Evolutionary conservation across 2,888 invertebrate species (phyloP), one percentile per base, ranked within the genome.

Genomic region (Gortyna flavago): DNA sequence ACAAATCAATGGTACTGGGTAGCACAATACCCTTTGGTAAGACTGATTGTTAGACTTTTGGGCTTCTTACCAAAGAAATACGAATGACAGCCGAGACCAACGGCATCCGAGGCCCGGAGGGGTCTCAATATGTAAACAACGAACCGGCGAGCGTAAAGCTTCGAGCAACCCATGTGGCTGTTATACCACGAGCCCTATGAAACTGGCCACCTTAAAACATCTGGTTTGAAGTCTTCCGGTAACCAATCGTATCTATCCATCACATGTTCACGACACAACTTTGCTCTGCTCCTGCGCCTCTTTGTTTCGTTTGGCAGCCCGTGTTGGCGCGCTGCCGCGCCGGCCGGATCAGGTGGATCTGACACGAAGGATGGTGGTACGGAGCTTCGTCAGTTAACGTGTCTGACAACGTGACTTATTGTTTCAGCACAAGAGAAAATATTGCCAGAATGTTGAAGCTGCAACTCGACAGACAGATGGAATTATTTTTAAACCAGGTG

Each of bases 251-350:
- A 32, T 65, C 41, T 66, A 41, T 41, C 80, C 21, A 44, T 18
- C 35, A 54, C 44, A 57, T 35, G n/a, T 69, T 35, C 48, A 35
- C 25, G 13, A 67, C 21, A 44, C 66, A 48, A 35, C 18, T 59
- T 51, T 29, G 41, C 51, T 48, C 48, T 69, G 51, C 69, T 59
- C 57, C 62, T 73, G 57, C 70, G 79, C 74, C 70, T 48, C 38
- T 70, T 44, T 74, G 75, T 83, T 80, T 65, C 67, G 62, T 78
- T 88, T 88, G 88, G 87, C 88, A 88, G 79, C 66, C 8, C n/a
- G 75, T 79, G 76, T 84, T 88, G 88, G 89, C 89, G 44, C n/a
- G 35, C 44, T 87, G 88, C 88, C 87, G 71, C 85, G 88, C 88
- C 87, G 71, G 71, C 35, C 41, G 54, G 75, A 66, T 82, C 84